phyloP scores from a whole-genome alignment of 1,140 invertebrate species.

The Tetramorium simillimum region DNA sequence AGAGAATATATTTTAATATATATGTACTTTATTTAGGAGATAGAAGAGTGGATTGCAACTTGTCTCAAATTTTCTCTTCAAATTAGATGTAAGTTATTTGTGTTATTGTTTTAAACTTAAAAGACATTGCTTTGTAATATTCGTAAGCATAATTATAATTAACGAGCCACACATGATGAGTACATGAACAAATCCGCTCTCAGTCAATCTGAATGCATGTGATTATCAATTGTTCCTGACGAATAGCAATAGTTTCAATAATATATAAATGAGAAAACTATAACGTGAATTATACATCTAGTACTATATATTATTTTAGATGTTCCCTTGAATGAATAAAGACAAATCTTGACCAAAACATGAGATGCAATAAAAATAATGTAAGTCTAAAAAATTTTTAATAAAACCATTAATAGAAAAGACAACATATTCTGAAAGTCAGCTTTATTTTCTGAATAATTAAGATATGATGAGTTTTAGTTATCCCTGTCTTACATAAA shows the following conservation, averaged over 20 bases:
- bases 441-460: neutral
- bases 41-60: neutral
- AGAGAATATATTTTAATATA: neutral
- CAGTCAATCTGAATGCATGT: conserved; percentile 77
- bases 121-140: neutral
- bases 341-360: neutral
- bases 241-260: conserved; percentile 13
- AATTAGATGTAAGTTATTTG: conserved; percentile 31
- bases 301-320: conserved; percentile 21
- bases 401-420: conserved; percentile 2
- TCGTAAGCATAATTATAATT: conserved; percentile 1
- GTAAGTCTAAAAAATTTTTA: conserved; percentile 5
- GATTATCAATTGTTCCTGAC: conserved; percentile 70
- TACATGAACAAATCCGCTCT: conserved; percentile 54
- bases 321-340: neutral
- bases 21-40: neutral
- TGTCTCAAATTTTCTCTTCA: neutral
- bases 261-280: neutral
- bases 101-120: conserved; percentile 12
- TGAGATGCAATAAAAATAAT: neutral
- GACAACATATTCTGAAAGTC: neutral
- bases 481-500: conserved; percentile 80
- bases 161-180: conserved; percentile 65
- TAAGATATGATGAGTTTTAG: conserved; percentile 76
- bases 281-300: neutral